Conservation (phyloP, 1,140 invertebrate genomes). For the Diorhabda sublineata region DNA sequence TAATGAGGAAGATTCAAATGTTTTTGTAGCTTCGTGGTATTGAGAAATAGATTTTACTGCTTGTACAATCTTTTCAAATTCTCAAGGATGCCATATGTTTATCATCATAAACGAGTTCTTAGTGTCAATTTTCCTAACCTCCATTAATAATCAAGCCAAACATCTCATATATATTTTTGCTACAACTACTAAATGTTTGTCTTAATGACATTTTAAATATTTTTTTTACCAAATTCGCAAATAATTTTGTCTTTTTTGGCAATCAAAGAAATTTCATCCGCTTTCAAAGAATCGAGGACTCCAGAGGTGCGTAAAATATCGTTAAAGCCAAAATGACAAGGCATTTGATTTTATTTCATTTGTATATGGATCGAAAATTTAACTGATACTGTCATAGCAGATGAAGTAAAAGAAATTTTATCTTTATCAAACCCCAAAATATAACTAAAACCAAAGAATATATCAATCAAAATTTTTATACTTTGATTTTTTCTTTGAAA, state of each 20-base stretch:
- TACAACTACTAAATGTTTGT: constrained; percentile 33
- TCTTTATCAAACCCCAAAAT: no score
- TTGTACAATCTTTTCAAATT: constrained; percentile 24
- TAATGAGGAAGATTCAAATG: constrained; percentile 13
- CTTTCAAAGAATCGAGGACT: constrained; percentile 19
- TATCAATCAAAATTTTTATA: no score
- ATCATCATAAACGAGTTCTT: constrained; percentile 3
- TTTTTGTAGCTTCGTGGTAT: constrained; percentile 6
- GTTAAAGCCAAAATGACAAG: constrained; percentile 17
- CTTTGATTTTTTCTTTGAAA: no score
- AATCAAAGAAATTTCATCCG: constrained; percentile 28
- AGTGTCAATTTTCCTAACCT: constrained; percentile 20
- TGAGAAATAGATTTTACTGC: constrained; percentile 4
- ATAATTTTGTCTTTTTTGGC: constrained; percentile 32
- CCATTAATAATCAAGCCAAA: constrained; percentile 25
- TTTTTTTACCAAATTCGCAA: constrained; percentile 25
- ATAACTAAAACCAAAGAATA: no score
- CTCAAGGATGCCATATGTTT: constrained; percentile 21
- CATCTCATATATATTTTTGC: constrained; percentile 30
- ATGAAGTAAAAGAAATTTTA: no score
- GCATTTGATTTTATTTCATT: constrained; percentile 11
- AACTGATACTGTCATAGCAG: no score
- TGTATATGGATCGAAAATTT: no score
- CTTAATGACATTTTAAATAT: constrained; percentile 21
- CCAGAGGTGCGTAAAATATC: constrained; percentile 17